Evolutionary conservation across 1,140 invertebrate species (phyloP), one percentile per base, ranked within the genome.

Genomic region (Mactra quadrangularis): DNA sequence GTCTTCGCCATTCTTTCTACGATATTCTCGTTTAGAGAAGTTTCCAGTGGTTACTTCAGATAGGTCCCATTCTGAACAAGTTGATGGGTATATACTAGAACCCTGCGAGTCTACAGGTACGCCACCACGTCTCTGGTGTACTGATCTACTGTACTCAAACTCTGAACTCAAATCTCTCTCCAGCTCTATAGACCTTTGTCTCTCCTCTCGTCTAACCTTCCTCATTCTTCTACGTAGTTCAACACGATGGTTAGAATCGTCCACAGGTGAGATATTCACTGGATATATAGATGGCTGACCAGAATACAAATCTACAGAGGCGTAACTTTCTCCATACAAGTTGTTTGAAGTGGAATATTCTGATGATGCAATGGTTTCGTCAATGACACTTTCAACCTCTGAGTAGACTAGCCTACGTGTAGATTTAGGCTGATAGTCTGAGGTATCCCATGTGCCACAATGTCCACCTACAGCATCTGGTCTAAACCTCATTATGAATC

Each of bases 221-320:
- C 64, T 52, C 41, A 66, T 22, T 11, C 38, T 11, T 35, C 52
- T 59, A 7, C 53, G 33, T 3, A n/a, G 25, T 9, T 81, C 77
- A 1, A 52, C 50, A 55, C 35, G 64, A 11, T 41, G 53, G 47
- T 81, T 81, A 17, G 77, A 81, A 4, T 81, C 77, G 29, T 81
- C 77, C 2, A 81, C 77, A 55, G 77, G 77, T n/a, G 77, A 81
- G 13, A 81, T 81, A 60, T 81, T 81, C 11, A 81, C 53, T 7
- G 64, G 77, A 47, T 71, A 35, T 35, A 71, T 25, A 22, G 35
- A 55, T 0, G 47, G 7, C 17, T 57, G 76, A 38, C 52, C 76
- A 41, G 38, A 6, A 55, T 53, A 78, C 15, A 45, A 19, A 7
- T 78, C 76, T 15, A 55, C 15, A 0, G 76, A 78, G 4, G 47